Conservation (phyloP, 2,113 vertebrate species). For the Leptosomus discolor region DNA sequence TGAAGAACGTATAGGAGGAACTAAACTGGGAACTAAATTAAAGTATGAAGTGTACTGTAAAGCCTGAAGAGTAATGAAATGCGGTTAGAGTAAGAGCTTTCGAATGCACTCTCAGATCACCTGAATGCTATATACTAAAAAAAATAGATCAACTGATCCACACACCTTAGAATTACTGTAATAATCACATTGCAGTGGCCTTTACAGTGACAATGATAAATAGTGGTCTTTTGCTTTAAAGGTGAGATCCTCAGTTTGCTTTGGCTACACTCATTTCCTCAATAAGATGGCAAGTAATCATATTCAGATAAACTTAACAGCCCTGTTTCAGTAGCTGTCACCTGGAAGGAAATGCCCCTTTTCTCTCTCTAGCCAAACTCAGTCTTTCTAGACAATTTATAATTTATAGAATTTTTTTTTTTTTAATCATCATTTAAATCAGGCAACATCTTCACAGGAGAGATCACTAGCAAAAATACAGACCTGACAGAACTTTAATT, state of each 20-base stretch:
- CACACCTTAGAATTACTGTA: background rate
- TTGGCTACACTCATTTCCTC: background rate
- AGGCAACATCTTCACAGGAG: background rate
- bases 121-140: background rate
- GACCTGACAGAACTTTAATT: background rate
- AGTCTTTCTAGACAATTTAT: background rate
- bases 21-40: conserved; percentile 71
- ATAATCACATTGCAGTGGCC: background rate
- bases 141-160: background rate
- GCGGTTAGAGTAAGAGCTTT: background rate
- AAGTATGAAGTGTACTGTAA: conserved; percentile 75
- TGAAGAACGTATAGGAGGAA: conserved; percentile 67
- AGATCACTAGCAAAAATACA: background rate
- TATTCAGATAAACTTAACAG: background rate
- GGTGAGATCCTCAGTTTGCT: background rate
- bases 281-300: background rate
- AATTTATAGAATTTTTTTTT: background rate
- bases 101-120: background rate
- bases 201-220: background rate
- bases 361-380: background rate
- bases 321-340: background rate
- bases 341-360: background rate
- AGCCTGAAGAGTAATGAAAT: background rate
- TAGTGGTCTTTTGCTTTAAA: background rate
- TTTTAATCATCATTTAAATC: background rate